Base-by-base conservation (phyloP, 2,888 invertebrate genomes). In the Yponomeuta plumbellus region DNA sequence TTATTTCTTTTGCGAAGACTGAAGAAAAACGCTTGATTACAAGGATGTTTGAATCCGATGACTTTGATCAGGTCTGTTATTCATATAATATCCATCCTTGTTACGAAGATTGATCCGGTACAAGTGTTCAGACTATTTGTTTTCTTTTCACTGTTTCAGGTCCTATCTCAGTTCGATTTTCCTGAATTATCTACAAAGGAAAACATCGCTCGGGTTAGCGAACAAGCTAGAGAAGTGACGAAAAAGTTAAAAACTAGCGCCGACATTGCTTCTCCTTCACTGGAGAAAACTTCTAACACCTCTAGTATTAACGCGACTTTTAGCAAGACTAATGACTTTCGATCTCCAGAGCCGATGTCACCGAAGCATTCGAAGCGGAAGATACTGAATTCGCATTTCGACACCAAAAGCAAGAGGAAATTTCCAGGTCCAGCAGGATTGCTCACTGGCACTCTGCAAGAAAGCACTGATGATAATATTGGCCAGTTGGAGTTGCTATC, bases 381-480 rank as follows among this genome's bases (percentile, higher is more conserved):
- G 78, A 83, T 89, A 10, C 84, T 91, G 23, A 79, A 84, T 73
- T 83, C 84, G 40, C 81, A 83, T 71, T 91, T 91, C 73, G 80
- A 88, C 74, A 81, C 84, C 61, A 84, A 83, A 71, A 85, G 74
- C 63, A 89, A 91, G 73, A 80, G 91, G 70, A 91, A 90, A 69
- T 91, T 91, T 69, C 91, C 91, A 20, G 91, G 91, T 0, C 91
- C 91, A 22, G 91, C 91, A 61, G 91, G 91, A 0, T 72, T 91
- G 20, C 74, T 91, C n/a, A 80, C 80, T 67, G 83, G 84, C 26
- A 78, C 72, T 20, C 74, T 88, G 67, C 78, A 83, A 70, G 81
- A 84, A 67, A 79, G 78, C 61, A 80, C 79, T 65, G 83, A 88
- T 78, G 84, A 88, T 68, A 78, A 71, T 69, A 76, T 86, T 70